These are phyloP conservation scores for Spicauda simplicius DNA, from an alignment of 2,888 invertebrate species.

Conservation along the genomic window DNA sequence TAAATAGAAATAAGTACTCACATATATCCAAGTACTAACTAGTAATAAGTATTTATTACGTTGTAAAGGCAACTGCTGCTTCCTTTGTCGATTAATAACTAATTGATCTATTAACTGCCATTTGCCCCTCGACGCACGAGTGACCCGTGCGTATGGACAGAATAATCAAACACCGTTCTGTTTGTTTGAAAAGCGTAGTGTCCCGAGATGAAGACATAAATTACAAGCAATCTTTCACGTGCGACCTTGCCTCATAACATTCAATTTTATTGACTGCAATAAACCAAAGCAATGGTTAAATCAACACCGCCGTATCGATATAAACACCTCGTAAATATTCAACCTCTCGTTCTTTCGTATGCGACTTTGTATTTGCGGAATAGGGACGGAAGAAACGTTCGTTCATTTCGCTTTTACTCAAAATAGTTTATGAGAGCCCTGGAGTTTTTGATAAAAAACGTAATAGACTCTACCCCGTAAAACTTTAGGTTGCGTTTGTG, in stretches of 20 bases:
- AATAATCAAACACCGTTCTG: constrained; percentile 41
- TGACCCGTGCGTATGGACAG: constrained; percentile 34
- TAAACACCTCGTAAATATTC: constrained; percentile 81
- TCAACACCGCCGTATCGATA: constrained; percentile 81
- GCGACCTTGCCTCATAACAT: constrained; percentile 84
- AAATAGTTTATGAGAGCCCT: constrained; percentile 82
- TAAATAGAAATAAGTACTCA: no score
- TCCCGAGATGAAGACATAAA: constrained; percentile 77
- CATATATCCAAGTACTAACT: no score
- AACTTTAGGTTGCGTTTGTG: constrained; percentile 45
- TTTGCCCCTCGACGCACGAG: neutral
- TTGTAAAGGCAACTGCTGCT: no score
- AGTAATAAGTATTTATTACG: no score
- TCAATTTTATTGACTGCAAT: constrained; percentile 84
- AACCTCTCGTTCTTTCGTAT: constrained; percentile 55
- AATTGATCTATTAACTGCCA: neutral
- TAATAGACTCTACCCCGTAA: constrained; percentile 26
- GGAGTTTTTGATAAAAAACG: constrained; percentile 45
- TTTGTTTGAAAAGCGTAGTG: constrained; percentile 51
- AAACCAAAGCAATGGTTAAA: constrained; percentile 84
- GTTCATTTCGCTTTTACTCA: constrained; percentile 76
- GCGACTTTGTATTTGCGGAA: constrained; percentile 45
- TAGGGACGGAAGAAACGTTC: constrained; percentile 56
- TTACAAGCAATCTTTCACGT: constrained; percentile 74
- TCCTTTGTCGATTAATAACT: neutral